phyloP scores from a whole-genome alignment of 2,888 invertebrate species.

The Hyalella azteca region DNA sequence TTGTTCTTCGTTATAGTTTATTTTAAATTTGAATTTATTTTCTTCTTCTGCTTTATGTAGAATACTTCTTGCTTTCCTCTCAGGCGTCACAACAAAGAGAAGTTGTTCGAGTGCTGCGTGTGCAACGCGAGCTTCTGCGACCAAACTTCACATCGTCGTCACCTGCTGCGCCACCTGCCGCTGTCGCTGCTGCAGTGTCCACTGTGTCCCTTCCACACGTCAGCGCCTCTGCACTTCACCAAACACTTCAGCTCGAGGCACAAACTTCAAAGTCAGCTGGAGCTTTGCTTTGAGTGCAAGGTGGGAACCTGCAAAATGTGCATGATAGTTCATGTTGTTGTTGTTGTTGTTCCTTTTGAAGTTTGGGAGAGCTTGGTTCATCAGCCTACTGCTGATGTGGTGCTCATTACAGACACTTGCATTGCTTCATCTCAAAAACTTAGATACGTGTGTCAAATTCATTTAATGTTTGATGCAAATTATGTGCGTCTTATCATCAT shows the following conservation, averaged over 20 bases:
- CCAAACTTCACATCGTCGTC: neutral
- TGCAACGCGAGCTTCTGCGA: neutral
- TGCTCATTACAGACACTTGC: too few species aligned
- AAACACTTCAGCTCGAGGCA: neutral
- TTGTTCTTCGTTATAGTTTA: neutral
- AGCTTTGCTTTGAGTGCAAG: neutral
- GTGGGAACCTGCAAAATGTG: too few species aligned
- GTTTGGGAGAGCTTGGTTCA: too few species aligned
- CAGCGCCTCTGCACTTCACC: neutral
- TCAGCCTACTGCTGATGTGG: too few species aligned
- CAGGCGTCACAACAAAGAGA: neutral
- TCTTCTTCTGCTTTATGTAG: neutral
- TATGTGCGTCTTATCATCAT: too few species aligned
- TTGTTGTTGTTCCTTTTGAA: too few species aligned
- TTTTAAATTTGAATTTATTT: neutral
- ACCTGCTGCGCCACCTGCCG: constrained; percentile 4
- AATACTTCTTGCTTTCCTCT: too few species aligned
- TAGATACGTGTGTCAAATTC: too few species aligned
- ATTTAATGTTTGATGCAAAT: too few species aligned
- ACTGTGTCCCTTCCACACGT: neutral
- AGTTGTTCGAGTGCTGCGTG: constrained; percentile 1
- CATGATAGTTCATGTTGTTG: too few species aligned
- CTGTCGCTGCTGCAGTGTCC: constrained; percentile 10
- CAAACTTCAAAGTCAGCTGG: neutral
- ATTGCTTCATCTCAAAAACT: too few species aligned